These are phyloP conservation scores for Lepisosteus osseus DNA, from an alignment of 2,113 vertebrate species.

Conservation along the genomic window DNA sequence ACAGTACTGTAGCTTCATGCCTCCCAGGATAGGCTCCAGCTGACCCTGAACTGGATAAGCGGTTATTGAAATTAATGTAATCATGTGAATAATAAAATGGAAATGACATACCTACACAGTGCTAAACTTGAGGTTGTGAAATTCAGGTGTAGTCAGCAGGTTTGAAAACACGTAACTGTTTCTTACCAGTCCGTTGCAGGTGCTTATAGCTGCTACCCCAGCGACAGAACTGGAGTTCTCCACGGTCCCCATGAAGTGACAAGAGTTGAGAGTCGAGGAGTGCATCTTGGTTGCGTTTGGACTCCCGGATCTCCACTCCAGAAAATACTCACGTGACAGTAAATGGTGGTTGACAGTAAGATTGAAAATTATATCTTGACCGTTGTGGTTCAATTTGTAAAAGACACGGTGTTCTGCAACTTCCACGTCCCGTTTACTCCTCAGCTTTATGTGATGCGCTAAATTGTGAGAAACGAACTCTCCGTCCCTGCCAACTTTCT, in stretches of 20 bases:
- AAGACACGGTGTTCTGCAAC: slow-evolving; percentile 57
- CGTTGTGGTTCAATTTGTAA: slow-evolving; percentile 73
- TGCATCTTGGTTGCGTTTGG: slow-evolving; percentile 54
- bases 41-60: too few relatives aligned
- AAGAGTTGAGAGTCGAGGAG: slow-evolving; percentile 44
- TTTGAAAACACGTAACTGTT: background rate
- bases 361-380: slow-evolving; percentile 77
- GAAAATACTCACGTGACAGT: slow-evolving; percentile 73
- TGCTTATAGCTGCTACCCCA: slow-evolving; percentile 80
- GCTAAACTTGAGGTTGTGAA: too few relatives aligned
- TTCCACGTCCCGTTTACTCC: slow-evolving; percentile 64
- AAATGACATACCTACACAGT: background rate
- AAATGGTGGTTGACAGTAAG: slow-evolving; percentile 72
- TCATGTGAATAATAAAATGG: too few relatives aligned
- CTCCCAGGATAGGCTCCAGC: too few relatives aligned
- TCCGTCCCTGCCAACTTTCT: slow-evolving; percentile 71
- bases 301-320: slow-evolving; percentile 77
- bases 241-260: slow-evolving; percentile 80
- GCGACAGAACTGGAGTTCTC: slow-evolving; percentile 28
- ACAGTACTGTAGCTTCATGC: too few relatives aligned
- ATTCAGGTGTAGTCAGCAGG: too few relatives aligned
- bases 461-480: slow-evolving; percentile 77
- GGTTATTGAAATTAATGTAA: too few relatives aligned
- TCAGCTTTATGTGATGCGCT: slow-evolving; percentile 51
- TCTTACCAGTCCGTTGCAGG: slow-evolving; percentile 88